Percentiles rank a stretch among this genome's conserved stretches.
These are phyloP conservation scores for Rambutsinella grinnellia DNA, from an alignment of 2,888 invertebrate genomes.

Conservation along the genomic window DNA sequence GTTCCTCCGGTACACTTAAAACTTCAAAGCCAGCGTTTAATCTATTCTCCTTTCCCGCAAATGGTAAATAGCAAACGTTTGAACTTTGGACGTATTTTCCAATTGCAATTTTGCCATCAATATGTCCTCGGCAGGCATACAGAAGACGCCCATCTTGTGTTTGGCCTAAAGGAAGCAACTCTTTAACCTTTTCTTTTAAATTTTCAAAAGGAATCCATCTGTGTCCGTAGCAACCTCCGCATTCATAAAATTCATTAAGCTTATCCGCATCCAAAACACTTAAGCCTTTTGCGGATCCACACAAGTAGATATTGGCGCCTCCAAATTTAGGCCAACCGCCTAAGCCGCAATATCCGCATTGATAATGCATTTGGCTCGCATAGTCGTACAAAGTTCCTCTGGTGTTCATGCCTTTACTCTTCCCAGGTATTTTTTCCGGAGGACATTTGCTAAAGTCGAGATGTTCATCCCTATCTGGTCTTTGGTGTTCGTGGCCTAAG, in stretches of 20 bases:
- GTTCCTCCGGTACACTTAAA: too few relatives aligned
- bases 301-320: background rate
- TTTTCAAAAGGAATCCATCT: too few relatives aligned
- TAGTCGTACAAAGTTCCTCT: constrained; percentile 1
- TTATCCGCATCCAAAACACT: constrained; percentile 15
- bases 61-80: too few relatives aligned
- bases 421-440: background rate
- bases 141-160: too few relatives aligned
- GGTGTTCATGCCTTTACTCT: background rate
- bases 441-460: background rate
- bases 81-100: too few relatives aligned
- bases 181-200: too few relatives aligned
- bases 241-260: constrained; percentile 10
- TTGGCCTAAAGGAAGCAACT: too few relatives aligned
- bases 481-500: constrained; percentile 15
- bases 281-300: background rate
- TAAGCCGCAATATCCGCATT: background rate
- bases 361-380: constrained; percentile 12
- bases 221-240: too few relatives aligned
- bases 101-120: too few relatives aligned
- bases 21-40: too few relatives aligned
- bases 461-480: constrained; percentile 7
- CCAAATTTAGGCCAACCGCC: background rate
- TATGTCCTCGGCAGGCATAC: too few relatives aligned
- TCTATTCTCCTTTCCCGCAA: too few relatives aligned